phyloP scores from a whole-genome alignment of 2,888 invertebrate species.

The Parochlus steinenii region DNA sequence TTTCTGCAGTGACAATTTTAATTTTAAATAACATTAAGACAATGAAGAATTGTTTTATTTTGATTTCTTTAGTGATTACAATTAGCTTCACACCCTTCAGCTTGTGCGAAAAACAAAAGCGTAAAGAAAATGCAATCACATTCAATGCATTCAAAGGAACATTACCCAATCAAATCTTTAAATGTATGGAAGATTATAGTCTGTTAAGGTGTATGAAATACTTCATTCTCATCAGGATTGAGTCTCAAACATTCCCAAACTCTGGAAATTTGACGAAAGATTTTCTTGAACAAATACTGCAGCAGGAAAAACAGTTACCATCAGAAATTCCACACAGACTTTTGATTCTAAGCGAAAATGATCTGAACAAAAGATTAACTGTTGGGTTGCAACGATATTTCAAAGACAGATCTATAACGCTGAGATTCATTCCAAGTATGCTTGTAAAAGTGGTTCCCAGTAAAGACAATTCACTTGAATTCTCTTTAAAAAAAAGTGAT shows the following conservation, averaged over 20 bases:
- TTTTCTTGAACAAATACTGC: slow-evolving; percentile 26
- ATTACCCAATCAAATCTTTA: slow-evolving; percentile 26
- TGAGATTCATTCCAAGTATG: slow-evolving; percentile 36
- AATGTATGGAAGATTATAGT: slow-evolving; percentile 27
- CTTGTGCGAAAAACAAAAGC: no score
- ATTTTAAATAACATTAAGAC: no score
- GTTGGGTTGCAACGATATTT: slow-evolving; percentile 35
- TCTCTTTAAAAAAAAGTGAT: slow-evolving; percentile 2
- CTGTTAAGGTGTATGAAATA: slow-evolving; percentile 37
- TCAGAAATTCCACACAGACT: slow-evolving; percentile 7
- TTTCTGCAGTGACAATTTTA: no score
- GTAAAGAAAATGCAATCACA: no score
- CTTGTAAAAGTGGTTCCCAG: slow-evolving; percentile 35
- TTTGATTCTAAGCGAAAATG: slow-evolving; percentile 30
- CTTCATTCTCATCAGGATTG: slow-evolving; percentile 37
- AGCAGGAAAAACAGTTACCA: slow-evolving; percentile 20
- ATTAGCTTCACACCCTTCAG: no score
- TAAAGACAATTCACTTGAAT: slow-evolving; percentile 31
- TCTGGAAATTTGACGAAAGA: slow-evolving; percentile 19
- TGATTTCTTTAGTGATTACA: no score
- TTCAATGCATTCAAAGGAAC: slow-evolving; percentile 25
- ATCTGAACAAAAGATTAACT: slow-evolving; percentile 34
- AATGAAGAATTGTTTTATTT: no score
- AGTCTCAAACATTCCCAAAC: slow-evolving; percentile 17
- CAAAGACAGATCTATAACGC: slow-evolving; percentile 32